Percentiles rank a stretch among this genome's conserved stretches.
Conservation (phyloP, 2,888 invertebrate species). For the Thalpophila matura region DNA sequence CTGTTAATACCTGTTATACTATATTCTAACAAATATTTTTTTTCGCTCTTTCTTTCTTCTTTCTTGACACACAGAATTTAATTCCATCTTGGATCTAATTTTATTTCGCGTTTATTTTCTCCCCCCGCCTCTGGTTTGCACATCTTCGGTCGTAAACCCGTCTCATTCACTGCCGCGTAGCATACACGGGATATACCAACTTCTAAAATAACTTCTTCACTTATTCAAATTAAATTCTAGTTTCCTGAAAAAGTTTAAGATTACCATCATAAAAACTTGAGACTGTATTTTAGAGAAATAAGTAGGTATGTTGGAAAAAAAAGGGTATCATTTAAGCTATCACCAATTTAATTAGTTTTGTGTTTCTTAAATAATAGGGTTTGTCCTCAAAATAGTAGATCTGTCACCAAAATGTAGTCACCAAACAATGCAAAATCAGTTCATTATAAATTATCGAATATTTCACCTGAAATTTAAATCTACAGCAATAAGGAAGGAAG, state of each 20-base stretch:
- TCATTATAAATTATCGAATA: too few species aligned
- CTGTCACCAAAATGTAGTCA: too few species aligned
- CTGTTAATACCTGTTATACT: too few species aligned
- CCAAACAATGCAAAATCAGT: too few species aligned
- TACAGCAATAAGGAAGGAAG: too few species aligned
- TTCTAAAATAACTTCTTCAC: constrained; percentile 45
- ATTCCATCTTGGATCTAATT: not conserved
- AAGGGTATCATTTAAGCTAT: not conserved
- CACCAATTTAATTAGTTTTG: too few species aligned
- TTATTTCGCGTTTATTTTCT: constrained; percentile 3
- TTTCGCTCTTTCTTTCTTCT: too few species aligned
- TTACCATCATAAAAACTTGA: constrained; percentile 32
- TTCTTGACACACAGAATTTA: too few species aligned
- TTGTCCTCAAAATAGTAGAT: too few species aligned
- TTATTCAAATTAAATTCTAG: constrained; percentile 43
- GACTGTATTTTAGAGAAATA: constrained; percentile 24
- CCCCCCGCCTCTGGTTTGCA: not conserved
- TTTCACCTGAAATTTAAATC: too few species aligned
- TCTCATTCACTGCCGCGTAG: constrained; percentile 37
- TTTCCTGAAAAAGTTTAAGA: constrained; percentile 18
- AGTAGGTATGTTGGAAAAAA: not conserved
- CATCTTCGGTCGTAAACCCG: constrained; percentile 25
- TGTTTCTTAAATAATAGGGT: too few species aligned
- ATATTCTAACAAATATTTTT: too few species aligned
- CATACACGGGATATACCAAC: constrained; percentile 30